Evolutionary conservation across 1,140 invertebrate species (phyloP).

Genomic region (Metaphire vulgaris): DNA sequence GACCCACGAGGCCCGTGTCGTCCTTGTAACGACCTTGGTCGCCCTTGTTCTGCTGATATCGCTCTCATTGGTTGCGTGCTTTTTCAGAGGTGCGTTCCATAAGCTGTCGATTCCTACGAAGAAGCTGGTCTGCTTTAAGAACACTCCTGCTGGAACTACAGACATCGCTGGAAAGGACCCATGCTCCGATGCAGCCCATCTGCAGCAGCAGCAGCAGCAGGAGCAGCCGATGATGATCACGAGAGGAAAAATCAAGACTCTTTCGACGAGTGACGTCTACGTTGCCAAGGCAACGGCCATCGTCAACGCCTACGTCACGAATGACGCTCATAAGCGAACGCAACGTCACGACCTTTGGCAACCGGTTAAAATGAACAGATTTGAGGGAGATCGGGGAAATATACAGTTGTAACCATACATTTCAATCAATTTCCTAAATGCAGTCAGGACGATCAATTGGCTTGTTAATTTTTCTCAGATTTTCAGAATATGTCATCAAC

Average conservation of each 20-base stretch:
- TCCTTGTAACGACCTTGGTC: background rate
- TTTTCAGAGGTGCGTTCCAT: background rate
- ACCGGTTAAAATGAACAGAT: background rate
- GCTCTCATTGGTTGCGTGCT: background rate
- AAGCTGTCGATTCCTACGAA: too few relatives aligned
- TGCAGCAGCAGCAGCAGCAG: background rate
- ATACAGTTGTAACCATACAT: background rate
- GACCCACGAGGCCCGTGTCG: background rate
- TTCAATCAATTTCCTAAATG: background rate
- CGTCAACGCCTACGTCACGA: slow-evolving; percentile 15
- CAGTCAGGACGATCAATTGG: background rate
- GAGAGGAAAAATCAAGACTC: background rate
- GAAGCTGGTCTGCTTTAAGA: background rate
- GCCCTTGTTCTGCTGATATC: background rate
- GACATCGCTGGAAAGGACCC: background rate
- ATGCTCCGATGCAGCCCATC: background rate
- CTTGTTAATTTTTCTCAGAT: background rate
- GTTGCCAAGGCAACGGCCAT: slow-evolving; percentile 13
- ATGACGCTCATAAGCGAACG: slow-evolving; percentile 6
- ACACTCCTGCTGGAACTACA: background rate
- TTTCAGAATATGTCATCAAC: background rate
- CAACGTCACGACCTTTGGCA: background rate
- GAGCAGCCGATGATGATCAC: background rate
- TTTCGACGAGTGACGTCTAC: too few relatives aligned
- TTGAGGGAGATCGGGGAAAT: background rate